phyloP scores from a whole-genome alignment of 2,888 invertebrate species.

The Ditula angustiorana region DNA sequence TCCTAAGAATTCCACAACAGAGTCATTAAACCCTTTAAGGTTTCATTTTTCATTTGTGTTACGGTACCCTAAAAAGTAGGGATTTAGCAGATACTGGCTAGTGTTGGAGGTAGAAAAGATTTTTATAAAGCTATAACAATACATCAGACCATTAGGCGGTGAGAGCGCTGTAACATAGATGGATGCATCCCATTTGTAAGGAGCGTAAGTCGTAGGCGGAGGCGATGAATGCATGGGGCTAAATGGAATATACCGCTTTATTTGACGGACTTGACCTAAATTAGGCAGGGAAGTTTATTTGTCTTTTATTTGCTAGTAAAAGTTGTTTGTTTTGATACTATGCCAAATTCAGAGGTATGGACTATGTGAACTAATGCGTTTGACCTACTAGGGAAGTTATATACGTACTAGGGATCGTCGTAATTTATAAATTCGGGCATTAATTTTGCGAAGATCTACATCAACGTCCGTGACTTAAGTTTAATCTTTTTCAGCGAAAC shows the following conservation, averaged over 20 bases:
- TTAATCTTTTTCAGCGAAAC: too few species aligned
- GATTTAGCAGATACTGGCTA: constrained; percentile 22
- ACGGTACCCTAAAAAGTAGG: not conserved
- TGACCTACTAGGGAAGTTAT: too few species aligned
- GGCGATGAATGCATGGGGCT: constrained; percentile 46
- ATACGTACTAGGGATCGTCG: too few species aligned
- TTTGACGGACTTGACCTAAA: constrained; percentile 19
- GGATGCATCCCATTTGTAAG: constrained; percentile 67
- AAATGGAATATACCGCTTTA: constrained; percentile 9
- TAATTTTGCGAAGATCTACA: too few species aligned
- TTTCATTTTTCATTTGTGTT: not conserved
- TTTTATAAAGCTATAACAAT: constrained; percentile 72
- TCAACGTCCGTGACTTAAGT: too few species aligned
- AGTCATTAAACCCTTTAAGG: not conserved
- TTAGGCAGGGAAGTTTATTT: not conserved
- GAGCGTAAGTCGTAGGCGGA: constrained; percentile 42
- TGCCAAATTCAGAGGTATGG: too few species aligned
- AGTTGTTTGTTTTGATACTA: too few species aligned
- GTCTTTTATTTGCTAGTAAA: not conserved
- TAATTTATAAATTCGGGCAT: too few species aligned
- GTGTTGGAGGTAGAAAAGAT: constrained; percentile 53
- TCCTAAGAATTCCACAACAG: too few species aligned
- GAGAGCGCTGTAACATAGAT: constrained; percentile 70
- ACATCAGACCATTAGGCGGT: constrained; percentile 72
- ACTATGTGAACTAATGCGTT: too few species aligned